A percentile compares a stretch with the other conserved stretches of the same genome.
phyloP scores from a whole-genome alignment of 1,140 invertebrate species.

The Achatina immaculata region DNA sequence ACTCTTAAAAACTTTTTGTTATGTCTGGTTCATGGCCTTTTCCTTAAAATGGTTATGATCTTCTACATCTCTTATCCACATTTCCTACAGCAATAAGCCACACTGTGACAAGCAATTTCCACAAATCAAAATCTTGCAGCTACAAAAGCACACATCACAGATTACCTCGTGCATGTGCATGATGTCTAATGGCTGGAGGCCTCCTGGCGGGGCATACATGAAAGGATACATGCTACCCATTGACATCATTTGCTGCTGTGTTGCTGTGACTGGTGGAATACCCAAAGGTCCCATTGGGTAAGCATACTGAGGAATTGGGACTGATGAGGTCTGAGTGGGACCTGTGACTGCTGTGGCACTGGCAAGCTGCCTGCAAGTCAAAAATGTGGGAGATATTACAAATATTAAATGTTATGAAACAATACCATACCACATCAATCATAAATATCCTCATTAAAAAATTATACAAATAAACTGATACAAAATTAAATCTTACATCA shows the following conservation, averaged over 20 bases:
- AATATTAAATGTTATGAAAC: too few species aligned
- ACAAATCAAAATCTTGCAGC: constrained; percentile 21
- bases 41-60: too few species aligned
- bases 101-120: too few species aligned
- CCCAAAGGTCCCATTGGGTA: constrained; percentile 11
- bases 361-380: not conserved
- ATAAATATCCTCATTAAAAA: too few species aligned
- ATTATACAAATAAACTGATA: too few species aligned
- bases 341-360: not conserved
- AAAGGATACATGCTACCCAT: constrained; percentile 24
- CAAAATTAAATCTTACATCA: too few species aligned
- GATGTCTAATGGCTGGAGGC: constrained; percentile 31
- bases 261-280: constrained; percentile 25
- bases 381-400: not conserved
- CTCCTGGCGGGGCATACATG: constrained; percentile 13
- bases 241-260: constrained; percentile 36
- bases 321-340: constrained; percentile 31
- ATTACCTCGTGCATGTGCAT: constrained; percentile 41
- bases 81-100: too few species aligned
- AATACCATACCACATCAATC: too few species aligned
- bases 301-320: constrained; percentile 27
- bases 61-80: too few species aligned
- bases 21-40: too few species aligned
- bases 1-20: too few species aligned
- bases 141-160: not conserved